phyloP scores from a whole-genome alignment of 1,140 invertebrate genomes.

The Gonioctena quinquepunctata region DNA sequence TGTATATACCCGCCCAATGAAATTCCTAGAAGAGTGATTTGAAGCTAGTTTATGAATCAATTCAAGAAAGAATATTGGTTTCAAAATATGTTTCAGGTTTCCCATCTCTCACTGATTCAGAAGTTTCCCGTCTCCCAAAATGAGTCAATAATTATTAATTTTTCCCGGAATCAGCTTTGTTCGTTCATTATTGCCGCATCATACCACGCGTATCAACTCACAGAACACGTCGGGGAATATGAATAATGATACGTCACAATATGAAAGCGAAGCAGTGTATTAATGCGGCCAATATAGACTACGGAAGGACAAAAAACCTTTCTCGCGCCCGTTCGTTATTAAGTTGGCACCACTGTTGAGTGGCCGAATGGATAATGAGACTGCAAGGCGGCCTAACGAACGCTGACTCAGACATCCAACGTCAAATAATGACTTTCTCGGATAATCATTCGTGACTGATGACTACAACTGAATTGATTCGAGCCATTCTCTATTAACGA shows the following conservation, averaged over 20 bases:
- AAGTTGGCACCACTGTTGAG: constrained; percentile 16
- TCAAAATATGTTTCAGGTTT: too few relatives aligned
- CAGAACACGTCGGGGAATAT: neutral
- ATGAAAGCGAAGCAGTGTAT: constrained; percentile 7
- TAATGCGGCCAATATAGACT: constrained; percentile 6
- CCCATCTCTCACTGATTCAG: too few relatives aligned
- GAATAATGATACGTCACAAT: constrained; percentile 1
- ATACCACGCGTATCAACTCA: neutral
- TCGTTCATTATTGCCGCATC: neutral
- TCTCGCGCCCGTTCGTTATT: neutral
- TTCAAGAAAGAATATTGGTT: too few relatives aligned
- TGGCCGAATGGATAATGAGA: constrained; percentile 4
- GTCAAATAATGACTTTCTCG: constrained; percentile 32
- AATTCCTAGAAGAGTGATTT: too few relatives aligned
- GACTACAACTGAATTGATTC: constrained; percentile 39
- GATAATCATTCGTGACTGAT: constrained; percentile 43
- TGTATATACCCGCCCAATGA: too few relatives aligned
- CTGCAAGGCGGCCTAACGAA: constrained; percentile 26
- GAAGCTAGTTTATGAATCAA: too few relatives aligned
- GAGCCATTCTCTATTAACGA: constrained; percentile 40
- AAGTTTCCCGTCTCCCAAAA: too few relatives aligned
- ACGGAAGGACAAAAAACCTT: neutral
- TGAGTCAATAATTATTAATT: too few relatives aligned
- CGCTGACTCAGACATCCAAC: constrained; percentile 33
- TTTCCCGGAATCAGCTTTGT: too few relatives aligned